Evolutionary conservation across 2,888 invertebrate species (phyloP).

Genomic region (Microctonus aethiopoides): DNA sequence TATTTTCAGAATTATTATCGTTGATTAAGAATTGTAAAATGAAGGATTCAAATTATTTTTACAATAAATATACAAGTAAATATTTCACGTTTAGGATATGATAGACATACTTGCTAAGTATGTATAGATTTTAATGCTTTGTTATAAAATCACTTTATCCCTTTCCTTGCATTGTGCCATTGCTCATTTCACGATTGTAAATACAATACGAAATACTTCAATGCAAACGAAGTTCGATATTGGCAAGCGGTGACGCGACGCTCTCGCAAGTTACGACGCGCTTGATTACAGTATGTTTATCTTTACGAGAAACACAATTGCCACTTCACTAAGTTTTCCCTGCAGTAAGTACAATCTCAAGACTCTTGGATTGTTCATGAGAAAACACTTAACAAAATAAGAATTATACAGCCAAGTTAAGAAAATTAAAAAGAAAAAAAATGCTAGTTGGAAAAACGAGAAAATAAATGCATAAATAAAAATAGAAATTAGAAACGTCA

Average conservation of each 20-base stretch:
- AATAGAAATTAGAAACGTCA: slow-evolving; percentile 58
- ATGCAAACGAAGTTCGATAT: slow-evolving; percentile 1
- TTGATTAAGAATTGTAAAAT: background rate
- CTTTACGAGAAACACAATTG: slow-evolving; percentile 10
- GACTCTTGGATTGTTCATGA: no score
- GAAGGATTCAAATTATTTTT: no score
- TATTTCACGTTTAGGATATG: background rate
- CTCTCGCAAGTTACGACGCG: background rate
- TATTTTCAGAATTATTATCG: background rate
- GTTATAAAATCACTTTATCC: background rate
- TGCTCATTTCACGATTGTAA: slow-evolving; percentile 7
- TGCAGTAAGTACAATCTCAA: background rate
- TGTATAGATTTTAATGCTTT: no score
- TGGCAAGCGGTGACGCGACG: background rate
- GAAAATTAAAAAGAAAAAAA: no score
- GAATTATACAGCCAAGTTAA: no score
- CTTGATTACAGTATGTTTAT: slow-evolving; percentile 6
- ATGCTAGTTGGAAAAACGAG: no score
- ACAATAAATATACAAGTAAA: no score
- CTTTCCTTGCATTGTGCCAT: background rate
- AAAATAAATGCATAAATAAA: background rate
- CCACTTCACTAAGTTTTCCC: background rate
- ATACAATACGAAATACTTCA: slow-evolving; percentile 9
- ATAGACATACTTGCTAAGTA: slow-evolving; percentile 6
- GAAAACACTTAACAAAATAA: no score